A percentile compares a stretch with the other conserved stretches of the same genome.
These are phyloP conservation scores for Brachionus rotundiformis DNA, from an alignment of 1,140 invertebrate genomes.

Conservation along the genomic window DNA sequence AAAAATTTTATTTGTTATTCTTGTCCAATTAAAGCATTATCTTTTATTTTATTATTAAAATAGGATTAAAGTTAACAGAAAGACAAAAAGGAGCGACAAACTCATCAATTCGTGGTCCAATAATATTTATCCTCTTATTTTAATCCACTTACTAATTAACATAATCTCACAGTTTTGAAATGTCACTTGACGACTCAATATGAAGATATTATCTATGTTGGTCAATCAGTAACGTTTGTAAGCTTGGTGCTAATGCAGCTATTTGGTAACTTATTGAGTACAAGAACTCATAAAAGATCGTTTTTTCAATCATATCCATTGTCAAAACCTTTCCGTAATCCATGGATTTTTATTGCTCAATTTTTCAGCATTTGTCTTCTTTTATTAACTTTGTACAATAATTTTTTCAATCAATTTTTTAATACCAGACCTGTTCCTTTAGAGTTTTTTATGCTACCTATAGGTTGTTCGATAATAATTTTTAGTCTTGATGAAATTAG, in stretches of 20 bases:
- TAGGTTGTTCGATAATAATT: constrained; percentile 27
- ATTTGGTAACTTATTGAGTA: constrained; percentile 32
- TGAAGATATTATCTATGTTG: background rate
- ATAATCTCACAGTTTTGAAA: too few relatives aligned
- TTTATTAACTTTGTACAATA: background rate
- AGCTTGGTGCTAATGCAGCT: background rate
- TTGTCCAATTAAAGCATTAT: too few relatives aligned
- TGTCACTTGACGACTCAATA: too few relatives aligned
- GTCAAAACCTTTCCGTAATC: background rate
- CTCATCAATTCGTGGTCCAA: too few relatives aligned
- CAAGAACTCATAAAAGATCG: constrained; percentile 38
- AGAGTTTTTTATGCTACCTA: constrained; percentile 45
- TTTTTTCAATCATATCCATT: constrained; percentile 23
- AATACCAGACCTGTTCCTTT: constrained; percentile 24
- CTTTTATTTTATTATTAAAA: too few relatives aligned
- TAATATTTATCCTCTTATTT: too few relatives aligned
- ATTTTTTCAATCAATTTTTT: constrained; percentile 42
- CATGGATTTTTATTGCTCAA: constrained; percentile 26
- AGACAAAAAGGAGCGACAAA: too few relatives aligned
- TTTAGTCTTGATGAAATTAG: constrained; percentile 47
- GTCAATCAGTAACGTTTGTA: background rate
- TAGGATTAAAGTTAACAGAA: too few relatives aligned
- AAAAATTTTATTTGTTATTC: too few relatives aligned
- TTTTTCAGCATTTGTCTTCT: background rate
- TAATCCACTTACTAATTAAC: too few relatives aligned